phyloP scores from a whole-genome alignment of 2,113 vertebrate species.

The Limnothrissa miodon region DNA sequence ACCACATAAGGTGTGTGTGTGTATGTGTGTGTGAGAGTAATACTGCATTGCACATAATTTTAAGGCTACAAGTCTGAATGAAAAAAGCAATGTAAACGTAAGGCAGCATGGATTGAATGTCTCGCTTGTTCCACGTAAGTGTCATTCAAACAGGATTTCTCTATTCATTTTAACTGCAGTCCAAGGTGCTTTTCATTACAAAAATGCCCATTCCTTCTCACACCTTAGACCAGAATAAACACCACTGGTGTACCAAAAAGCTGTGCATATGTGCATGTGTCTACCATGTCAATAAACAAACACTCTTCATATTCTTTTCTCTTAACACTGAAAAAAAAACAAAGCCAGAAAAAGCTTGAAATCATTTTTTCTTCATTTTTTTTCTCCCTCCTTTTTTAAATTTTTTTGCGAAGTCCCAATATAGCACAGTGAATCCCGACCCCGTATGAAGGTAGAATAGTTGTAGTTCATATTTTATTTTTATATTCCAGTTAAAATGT shows the following conservation, averaged over 20 bases:
- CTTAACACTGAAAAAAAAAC: background rate
- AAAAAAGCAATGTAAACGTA: slow-evolving; percentile 87
- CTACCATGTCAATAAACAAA: slow-evolving; percentile 45
- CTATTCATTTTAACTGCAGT: background rate
- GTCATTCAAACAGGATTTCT: slow-evolving; percentile 44
- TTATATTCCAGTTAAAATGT: slow-evolving; percentile 65
- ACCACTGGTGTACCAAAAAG: slow-evolving; percentile 47
- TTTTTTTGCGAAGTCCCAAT: slow-evolving; percentile 54
- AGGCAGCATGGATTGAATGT: slow-evolving; percentile 85
- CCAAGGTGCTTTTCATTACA: slow-evolving; percentile 38
- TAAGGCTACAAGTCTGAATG: slow-evolving; percentile 91
- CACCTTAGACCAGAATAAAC: slow-evolving; percentile 45
- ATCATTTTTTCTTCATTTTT: slow-evolving; percentile 41
- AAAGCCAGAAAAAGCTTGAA: slow-evolving; percentile 43
- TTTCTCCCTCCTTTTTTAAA: slow-evolving; percentile 28
- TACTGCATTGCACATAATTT: slow-evolving; percentile 76
- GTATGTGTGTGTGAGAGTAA: slow-evolving; percentile 44
- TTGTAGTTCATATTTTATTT: slow-evolving; percentile 65
- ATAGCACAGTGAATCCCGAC: slow-evolving; percentile 90
- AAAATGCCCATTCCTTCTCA: slow-evolving; percentile 40
- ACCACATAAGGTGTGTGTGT: background rate
- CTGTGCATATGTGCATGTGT: slow-evolving; percentile 48
- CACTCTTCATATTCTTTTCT: slow-evolving; percentile 14
- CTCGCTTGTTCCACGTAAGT: slow-evolving; percentile 59
- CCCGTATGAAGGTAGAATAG: slow-evolving; percentile 84